Base-by-base conservation (phyloP, 2,113 vertebrate species). In the Trematocara nigrifrons region DNA sequence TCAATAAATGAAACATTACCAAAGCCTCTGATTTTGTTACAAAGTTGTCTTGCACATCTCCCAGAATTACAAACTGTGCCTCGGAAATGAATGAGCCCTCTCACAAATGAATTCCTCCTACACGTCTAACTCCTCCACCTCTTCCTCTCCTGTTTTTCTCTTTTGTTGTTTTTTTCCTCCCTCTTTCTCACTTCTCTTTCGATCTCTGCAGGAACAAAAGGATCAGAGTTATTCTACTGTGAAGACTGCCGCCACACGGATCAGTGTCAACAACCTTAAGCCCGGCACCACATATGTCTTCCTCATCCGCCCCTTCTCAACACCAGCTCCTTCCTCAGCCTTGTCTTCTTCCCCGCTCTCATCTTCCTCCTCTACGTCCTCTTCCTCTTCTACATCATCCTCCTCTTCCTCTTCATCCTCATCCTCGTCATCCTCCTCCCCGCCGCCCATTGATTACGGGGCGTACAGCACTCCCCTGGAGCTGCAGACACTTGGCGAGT, bases 161-260 rank as follows among this genome's bases (percentile, higher is more conserved):
- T 31, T 61, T 45, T 31, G 8, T 59, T 49, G 47, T 76, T 29
- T n/a, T 38, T 40, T 15, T 4, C 13, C 18, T 49, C 18, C 61
- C 53, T 29, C 15, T 84, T 29, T 94, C 77, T 89, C 59, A 52
- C 66, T 40, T 47, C 59, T 42, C 71, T 80, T 29, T 80, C 20
- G 77, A 77, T 79, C 81, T 86, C 74, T 35, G 2, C 94, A 99
- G 98, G 98, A 97, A 91, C 97, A 98, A 93, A 99, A 97, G 89
- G 98, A 99, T 89, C 97, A 98, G 88, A 97, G 97, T 26, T 99
- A 99, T 91, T 99, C 98, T 1, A 99, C 97, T 0, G 97, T 99
- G 92, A 99, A 98, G 94, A 99, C 98, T 1, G 94, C 97, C 2
- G 92, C 96, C 7, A 97, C 97, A 0, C 94, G 97, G 0, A 97